Evolutionary conservation across 1,140 invertebrate species (phyloP).

Genomic region (Macrobrachium nipponense): DNA sequence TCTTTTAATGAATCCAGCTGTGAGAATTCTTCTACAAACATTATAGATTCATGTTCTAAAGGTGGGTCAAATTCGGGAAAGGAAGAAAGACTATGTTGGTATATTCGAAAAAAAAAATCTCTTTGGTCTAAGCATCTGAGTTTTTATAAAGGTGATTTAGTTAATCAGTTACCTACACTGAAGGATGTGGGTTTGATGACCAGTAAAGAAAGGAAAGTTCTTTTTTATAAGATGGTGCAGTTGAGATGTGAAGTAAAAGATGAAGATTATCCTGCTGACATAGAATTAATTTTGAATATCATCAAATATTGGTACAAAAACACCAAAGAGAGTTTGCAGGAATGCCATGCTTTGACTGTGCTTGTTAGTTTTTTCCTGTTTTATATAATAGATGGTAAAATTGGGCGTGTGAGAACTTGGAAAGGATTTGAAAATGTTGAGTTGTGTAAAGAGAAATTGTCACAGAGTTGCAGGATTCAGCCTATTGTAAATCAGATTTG

Average conservation of each 20-base stretch:
- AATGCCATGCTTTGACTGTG: slow-evolving; percentile 28
- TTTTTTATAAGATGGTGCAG: slow-evolving; percentile 23
- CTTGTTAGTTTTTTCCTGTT: slow-evolving; percentile 41
- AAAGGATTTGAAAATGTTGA: slow-evolving; percentile 38
- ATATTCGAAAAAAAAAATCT: slow-evolving; percentile 21
- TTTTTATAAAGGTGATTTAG: neutral
- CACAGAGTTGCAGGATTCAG: neutral
- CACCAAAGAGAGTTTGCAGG: slow-evolving; percentile 8
- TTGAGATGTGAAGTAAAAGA: neutral
- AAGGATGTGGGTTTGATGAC: slow-evolving; percentile 34
- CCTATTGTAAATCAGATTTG: neutral
- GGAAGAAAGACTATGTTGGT: slow-evolving; percentile 24
- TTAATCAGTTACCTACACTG: slow-evolving; percentile 23
- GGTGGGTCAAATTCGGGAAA: neutral
- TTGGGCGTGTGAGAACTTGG: slow-evolving; percentile 40
- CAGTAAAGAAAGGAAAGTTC: slow-evolving; percentile 19
- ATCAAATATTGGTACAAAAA: slow-evolving; percentile 40
- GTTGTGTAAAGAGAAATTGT: neutral
- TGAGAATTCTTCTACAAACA: neutral
- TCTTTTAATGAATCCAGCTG: no score
- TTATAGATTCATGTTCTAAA: no score
- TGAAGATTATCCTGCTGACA: slow-evolving; percentile 31
- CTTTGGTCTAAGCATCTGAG: slow-evolving; percentile 15
- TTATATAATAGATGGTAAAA: slow-evolving; percentile 45
- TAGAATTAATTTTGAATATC: slow-evolving; percentile 39